Percentiles rank a stretch among this genome's conserved stretches.
phyloP scores from a whole-genome alignment of 2,113 vertebrate species.

The Rhinolophus ferrumequinum region DNA sequence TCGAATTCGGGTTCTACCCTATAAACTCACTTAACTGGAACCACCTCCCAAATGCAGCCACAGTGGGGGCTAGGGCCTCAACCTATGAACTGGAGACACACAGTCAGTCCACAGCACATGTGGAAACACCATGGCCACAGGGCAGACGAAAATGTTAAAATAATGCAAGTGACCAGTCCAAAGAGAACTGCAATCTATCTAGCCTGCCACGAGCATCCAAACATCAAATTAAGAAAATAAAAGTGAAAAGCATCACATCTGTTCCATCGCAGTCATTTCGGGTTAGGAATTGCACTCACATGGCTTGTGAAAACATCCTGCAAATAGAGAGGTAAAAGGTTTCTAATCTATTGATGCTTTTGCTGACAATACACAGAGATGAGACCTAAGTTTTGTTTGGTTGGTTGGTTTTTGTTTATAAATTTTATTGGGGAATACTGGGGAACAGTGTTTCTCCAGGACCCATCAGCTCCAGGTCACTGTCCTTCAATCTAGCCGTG shows the following conservation, averaged over 20 bases:
- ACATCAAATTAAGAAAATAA: not conserved
- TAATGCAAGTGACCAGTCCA: not conserved
- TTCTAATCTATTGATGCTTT: not conserved
- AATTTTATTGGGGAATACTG: no score
- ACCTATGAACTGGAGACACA: fast-evolving
- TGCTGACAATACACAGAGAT: not conserved
- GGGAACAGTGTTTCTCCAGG: no score
- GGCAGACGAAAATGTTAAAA: fast-evolving
- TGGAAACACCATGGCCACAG: fast-evolving
- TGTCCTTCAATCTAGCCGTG: no score
- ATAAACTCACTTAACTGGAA: not conserved
- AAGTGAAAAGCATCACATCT: not conserved
- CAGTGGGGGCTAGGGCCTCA: not conserved
- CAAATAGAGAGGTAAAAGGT: not conserved
- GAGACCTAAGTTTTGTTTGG: no score
- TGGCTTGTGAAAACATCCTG: not conserved
- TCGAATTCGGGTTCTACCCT: no score
- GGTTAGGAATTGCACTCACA: no score
- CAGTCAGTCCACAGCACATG: not conserved
- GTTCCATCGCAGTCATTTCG: fast-evolving
- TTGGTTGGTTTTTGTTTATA: no score
- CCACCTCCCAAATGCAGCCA: not conserved
- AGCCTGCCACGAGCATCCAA: not conserved
- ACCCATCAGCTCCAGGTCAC: no score
- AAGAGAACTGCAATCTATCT: no score